Conservation (phyloP, 2,797 vertebrate genomes). For the Alosa sapidissima region DNA sequence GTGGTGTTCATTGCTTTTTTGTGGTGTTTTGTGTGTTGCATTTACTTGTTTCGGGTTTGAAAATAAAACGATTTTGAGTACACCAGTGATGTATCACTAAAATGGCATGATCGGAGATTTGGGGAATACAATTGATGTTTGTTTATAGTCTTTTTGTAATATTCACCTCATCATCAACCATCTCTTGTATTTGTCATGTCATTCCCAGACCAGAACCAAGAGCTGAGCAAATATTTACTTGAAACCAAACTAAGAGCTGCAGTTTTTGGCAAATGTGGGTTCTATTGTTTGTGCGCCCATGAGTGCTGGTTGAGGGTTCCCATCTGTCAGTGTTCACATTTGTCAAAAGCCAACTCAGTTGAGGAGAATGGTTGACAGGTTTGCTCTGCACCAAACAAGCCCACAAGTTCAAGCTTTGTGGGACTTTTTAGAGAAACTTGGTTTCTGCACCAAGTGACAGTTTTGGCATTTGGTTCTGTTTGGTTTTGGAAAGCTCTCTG, state of each 20-base stretch:
- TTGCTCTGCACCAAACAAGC: background rate
- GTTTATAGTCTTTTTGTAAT: background rate
- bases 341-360: background rate
- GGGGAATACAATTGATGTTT: background rate
- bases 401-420: too few species aligned
- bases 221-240: background rate
- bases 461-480: too few species aligned
- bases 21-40: background rate
- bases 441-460: too few species aligned
- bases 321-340: constrained; percentile 1
- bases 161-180: background rate
- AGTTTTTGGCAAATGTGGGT: background rate
- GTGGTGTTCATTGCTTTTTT: background rate
- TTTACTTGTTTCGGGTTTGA: background rate
- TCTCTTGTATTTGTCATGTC: background rate
- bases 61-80: background rate
- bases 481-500: too few species aligned
- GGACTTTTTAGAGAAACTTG: too few species aligned
- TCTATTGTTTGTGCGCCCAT: background rate
- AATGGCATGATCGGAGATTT: background rate
- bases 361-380: background rate
- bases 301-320: background rate
- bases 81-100: background rate
- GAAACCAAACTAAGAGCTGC: background rate
- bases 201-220: background rate